Conservation (phyloP, 1,140 invertebrate genomes). For the Formica selysi region DNA sequence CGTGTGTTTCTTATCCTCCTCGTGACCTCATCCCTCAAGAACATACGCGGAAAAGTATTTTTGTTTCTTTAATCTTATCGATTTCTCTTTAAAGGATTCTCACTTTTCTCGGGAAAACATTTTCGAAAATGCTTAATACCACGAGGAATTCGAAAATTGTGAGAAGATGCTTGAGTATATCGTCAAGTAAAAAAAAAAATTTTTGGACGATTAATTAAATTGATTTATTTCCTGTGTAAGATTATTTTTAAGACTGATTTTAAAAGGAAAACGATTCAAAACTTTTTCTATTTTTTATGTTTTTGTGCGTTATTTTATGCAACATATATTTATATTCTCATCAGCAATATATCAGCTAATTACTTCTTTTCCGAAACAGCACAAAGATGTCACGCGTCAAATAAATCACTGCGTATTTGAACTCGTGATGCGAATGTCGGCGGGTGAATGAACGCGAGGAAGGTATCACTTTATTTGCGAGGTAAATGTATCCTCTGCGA, state of each 20-base stretch:
- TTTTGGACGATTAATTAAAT: too few species aligned
- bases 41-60: conserved; percentile 50
- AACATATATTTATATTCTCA: not conserved
- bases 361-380: not conserved
- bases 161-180: not conserved
- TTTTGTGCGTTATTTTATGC: not conserved
- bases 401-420: not conserved
- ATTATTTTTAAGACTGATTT: not conserved
- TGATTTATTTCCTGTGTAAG: too few species aligned
- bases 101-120: not conserved
- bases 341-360: not conserved
- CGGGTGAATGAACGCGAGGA: not conserved
- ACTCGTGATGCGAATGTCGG: not conserved
- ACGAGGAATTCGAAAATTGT: not conserved
- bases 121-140: not conserved
- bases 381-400: not conserved
- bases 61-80: conserved; percentile 57
- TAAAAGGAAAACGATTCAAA: not conserved
- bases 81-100: conserved; percentile 53
- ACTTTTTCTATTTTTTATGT: not conserved
- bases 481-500: not conserved
- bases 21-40: conserved; percentile 65
- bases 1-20: conserved; percentile 11
- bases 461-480: not conserved
- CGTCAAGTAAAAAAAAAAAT: too few species aligned